These are phyloP conservation scores for Drosophila koepferae DNA, from an alignment of 2,888 invertebrate species.

Conservation along the genomic window DNA sequence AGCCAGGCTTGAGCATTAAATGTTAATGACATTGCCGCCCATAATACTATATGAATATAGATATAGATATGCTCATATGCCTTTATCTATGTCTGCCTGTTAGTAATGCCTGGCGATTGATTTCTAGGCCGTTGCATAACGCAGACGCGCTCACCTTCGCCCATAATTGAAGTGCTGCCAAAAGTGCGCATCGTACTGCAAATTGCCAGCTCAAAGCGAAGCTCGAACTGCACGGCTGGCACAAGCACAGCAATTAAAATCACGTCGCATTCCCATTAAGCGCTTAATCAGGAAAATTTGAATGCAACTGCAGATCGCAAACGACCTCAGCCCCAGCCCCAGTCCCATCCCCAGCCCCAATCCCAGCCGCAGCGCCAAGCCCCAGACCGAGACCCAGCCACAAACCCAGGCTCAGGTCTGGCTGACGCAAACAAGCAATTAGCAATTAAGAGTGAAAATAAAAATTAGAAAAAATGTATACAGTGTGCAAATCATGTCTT, in stretches of 20 bases:
- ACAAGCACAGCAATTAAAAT: slow-evolving; percentile 69
- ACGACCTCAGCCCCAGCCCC: not conserved
- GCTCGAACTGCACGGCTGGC: slow-evolving; percentile 9
- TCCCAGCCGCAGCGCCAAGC: not conserved
- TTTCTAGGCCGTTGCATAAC: slow-evolving; percentile 74
- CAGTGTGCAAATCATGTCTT: slow-evolving; percentile 29
- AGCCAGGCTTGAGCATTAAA: slow-evolving; percentile 36
- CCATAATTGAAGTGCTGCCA: slow-evolving; percentile 72
- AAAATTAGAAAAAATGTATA: slow-evolving; percentile 20
- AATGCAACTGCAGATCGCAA: slow-evolving; percentile 59
- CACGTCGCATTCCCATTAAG: slow-evolving; percentile 77
- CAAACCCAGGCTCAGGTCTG: slow-evolving; percentile 16
- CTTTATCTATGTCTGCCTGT: not conserved
- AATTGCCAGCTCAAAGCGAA: slow-evolving; percentile 16
- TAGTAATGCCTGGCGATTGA: slow-evolving; percentile 29
- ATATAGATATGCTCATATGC: not conserved
- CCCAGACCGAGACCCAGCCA: not conserved
- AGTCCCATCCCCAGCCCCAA: slow-evolving; percentile 4
- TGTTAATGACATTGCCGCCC: slow-evolving; percentile 71
- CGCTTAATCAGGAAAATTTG: slow-evolving; percentile 75
- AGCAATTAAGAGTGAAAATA: slow-evolving; percentile 71
- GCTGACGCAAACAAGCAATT: slow-evolving; percentile 74
- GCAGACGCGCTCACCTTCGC: slow-evolving; percentile 46
- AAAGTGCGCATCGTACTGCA: slow-evolving; percentile 35
- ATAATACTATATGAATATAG: not conserved